Evolutionary conservation across 37 sponge, comb jelly and placozoan species (phyloP).

Genomic region (Hormiphora californensis): DNA sequence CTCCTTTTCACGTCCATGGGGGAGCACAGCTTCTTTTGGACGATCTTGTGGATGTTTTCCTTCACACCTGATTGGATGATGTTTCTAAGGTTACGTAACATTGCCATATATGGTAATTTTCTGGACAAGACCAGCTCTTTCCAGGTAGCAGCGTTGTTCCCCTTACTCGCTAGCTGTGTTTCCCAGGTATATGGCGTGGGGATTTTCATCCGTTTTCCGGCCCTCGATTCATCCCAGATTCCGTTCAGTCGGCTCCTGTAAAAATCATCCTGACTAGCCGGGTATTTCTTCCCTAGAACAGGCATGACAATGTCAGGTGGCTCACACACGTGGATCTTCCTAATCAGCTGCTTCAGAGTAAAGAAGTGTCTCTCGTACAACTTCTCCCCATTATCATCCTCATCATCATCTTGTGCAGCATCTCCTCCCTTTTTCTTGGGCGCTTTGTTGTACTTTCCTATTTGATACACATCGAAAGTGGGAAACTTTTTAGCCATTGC

Average conservation of each 20-base stretch:
- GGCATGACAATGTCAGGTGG: conserved; percentile 94
- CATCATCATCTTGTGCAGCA: background rate
- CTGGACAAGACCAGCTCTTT: conserved; percentile 77
- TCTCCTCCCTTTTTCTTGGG: conserved; percentile 66
- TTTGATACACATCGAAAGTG: conserved; percentile 88
- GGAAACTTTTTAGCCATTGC: conserved; percentile 85
- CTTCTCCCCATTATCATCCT: conserved; percentile 39
- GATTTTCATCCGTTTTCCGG: conserved; percentile 96
- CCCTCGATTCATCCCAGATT: conserved; percentile 85
- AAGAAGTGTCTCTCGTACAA: conserved; percentile 58
- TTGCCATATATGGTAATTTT: conserved; percentile 99
- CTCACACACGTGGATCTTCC: conserved; percentile 89
- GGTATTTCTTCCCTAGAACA: conserved; percentile 87
- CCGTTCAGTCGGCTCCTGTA: conserved; percentile 79
- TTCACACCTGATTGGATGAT: conserved; percentile 77
- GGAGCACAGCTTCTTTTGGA: conserved; percentile 68
- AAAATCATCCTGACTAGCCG: conserved; percentile 83
- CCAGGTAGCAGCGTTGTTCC: conserved; percentile 89
- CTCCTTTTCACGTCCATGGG: conserved; percentile 84
- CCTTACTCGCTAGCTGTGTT: conserved; percentile 84
- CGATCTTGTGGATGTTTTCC: conserved; percentile 75
- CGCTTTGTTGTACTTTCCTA: conserved; percentile 89
- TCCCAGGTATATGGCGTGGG: conserved; percentile 97
- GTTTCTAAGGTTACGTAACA: conserved; percentile 91
- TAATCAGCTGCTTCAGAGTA: conserved; percentile 96